Percentiles rank a stretch among this genome's conserved stretches.
phyloP scores from a whole-genome alignment of 2,113 vertebrate species.

The Odobenus rosmarus region DNA sequence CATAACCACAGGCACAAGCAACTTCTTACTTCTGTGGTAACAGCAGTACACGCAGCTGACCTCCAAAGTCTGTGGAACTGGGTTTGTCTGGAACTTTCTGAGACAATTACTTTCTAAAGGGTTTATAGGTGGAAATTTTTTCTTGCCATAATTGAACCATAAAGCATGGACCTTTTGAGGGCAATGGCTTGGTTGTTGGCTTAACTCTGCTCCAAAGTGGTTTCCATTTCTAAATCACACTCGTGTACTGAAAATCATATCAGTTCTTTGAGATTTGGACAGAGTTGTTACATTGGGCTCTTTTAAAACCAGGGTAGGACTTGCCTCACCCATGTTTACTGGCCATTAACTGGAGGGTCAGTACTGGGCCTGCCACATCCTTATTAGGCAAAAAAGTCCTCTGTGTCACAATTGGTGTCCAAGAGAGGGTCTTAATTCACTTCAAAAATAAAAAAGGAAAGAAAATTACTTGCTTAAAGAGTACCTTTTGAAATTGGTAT shows the following conservation, averaged over 20 bases:
- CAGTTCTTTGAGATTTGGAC: background rate
- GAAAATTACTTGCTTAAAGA: background rate
- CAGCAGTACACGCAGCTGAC: background rate
- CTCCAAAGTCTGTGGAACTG: background rate
- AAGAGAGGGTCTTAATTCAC: background rate
- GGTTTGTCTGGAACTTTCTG: slow-evolving; percentile 27
- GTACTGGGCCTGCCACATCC: background rate
- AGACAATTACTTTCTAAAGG: background rate
- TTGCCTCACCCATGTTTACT: background rate
- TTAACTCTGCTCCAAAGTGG: background rate
- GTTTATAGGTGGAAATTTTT: background rate
- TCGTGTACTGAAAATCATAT: background rate
- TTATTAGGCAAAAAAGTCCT: background rate
- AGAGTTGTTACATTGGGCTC: background rate
- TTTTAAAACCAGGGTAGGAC: background rate
- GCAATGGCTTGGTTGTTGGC: background rate
- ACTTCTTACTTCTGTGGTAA: background rate
- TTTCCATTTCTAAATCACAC: background rate
- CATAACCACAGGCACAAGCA: background rate
- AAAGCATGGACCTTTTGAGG: background rate
- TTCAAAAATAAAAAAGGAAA: background rate
- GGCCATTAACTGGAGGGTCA: background rate
- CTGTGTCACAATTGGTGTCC: background rate
- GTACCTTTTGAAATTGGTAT: slow-evolving; percentile 38
- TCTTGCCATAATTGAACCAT: background rate